Base-by-base conservation (phyloP, 2,113 vertebrate species). In the Brachyistius frenatus region DNA sequence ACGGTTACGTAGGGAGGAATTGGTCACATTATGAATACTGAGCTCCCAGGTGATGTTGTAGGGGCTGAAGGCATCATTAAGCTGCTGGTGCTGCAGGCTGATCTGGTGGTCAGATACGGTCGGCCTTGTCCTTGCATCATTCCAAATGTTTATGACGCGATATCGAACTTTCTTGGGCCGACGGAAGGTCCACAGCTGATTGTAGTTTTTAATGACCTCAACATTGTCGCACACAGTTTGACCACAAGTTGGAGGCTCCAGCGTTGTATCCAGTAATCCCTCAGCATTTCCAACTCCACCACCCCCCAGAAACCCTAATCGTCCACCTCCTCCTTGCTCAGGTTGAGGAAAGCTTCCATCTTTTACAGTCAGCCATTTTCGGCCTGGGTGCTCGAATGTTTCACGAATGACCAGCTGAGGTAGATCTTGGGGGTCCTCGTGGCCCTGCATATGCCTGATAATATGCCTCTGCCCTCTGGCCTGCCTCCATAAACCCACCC, bases 1-100 rank as follows among this genome's bases (percentile, higher is more conserved):
- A 1, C 98, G 95, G 76, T 94, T 92, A 30, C 97, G 96, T 36
- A 99, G 93, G 2, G 96, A 97, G 3, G 98, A 97, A 77, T 98
- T 98, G 83, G 90, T 96, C 57, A 98, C 93, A 39, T 98, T 96
- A 83, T 97, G 90, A 73, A 99, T 94, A 72, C 96, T 96, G 73
- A 99, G 93, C 87, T 99, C 96, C 98, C 98, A 99, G 50, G 95
- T 97, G 93, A 99, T 99, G 91, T 99, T 99, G 93, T 99, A 98
- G 15, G 90, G 91, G 71, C 90, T 84, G 71, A 99, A 99, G 79
- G 97, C 97, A 50, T 98, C 96, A 0, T 95, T 96, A 33, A 99
- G 90, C 69, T 97, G 97, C 89, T 93, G 96, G 78, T 99, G 98
- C 93, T 99, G 98, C 86, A 98, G 94, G 66, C 96, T 95, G 0